A percentile compares a stretch with the other conserved stretches of the same genome.
These are phyloP conservation scores for Orussus abietinus DNA, from an alignment of 1,140 invertebrate species.

Conservation along the genomic window DNA sequence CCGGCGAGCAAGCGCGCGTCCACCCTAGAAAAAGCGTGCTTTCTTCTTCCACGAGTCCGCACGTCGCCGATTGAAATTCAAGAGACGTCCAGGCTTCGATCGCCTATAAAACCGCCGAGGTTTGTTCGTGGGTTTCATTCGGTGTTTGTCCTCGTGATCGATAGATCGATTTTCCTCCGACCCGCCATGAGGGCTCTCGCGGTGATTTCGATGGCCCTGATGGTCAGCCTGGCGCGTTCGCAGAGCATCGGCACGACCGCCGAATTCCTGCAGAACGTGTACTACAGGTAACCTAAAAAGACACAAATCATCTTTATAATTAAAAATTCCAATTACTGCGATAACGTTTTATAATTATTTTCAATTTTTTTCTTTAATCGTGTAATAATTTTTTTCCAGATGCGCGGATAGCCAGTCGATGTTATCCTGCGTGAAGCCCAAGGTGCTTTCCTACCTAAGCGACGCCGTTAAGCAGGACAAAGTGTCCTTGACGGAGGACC, in stretches of 20 bases:
- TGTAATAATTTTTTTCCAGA: conserved; percentile 25
- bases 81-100: conserved; percentile 30
- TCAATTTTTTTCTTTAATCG: not conserved
- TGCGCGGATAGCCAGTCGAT: conserved; percentile 43
- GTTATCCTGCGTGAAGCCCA: conserved; percentile 68
- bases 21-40: conserved; percentile 48
- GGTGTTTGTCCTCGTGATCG: conserved; percentile 44
- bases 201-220: conserved; percentile 27
- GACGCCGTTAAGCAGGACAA: conserved; percentile 62
- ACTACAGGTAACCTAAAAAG: conserved; percentile 37
- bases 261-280: conserved; percentile 41
- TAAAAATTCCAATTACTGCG: not conserved
- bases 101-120: conserved; percentile 47
- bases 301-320: conserved; percentile 1
- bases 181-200: conserved; percentile 37
- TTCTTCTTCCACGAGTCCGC: conserved; percentile 39
- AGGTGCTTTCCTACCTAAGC: conserved; percentile 68
- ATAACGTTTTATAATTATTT: not conserved
- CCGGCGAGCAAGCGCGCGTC: too few relatives aligned
- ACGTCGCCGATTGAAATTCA: conserved; percentile 48
- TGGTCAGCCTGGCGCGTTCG: conserved; percentile 25
- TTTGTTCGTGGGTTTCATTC: conserved; percentile 41
- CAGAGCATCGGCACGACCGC: conserved; percentile 36
- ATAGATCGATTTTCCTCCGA: conserved; percentile 23
- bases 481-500: conserved; percentile 68